Evolutionary conservation across 2,888 invertebrate species (phyloP), one percentile per base, ranked within the genome.

Genomic region (Drosophila suboccidentalis): DNA sequence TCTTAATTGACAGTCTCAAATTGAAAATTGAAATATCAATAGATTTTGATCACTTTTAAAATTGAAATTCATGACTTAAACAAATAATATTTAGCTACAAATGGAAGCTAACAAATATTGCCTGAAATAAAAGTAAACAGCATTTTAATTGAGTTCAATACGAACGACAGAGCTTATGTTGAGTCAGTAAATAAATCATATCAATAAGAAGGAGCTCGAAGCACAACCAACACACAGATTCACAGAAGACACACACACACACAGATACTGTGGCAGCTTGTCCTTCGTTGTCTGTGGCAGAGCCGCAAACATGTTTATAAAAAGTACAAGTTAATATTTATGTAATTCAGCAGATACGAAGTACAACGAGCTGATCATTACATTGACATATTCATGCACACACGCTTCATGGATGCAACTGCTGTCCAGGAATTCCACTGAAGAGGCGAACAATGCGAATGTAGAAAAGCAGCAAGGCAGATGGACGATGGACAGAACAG

Each of bases 291-390:
- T 19, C 43, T 43, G 43, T 19, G 43, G 43, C 43, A 11, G 19
- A 49, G 53, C 53, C n/a, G 59, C 78, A 68, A 76, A 89, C 83
- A 87, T 83, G 83, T 83, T 83, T 83, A 81, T 89, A 89, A 83
- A 84, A 84, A 84, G 90, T 84, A 89, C 83, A 84, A 84, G 88
- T 89, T 84, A 84, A 84, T 84, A 84, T 84, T 84, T 84, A 84
- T 84, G 90, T 84, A 84, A 84, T 89, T 70, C 90, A 78, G 74
- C 66, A 68, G 86, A 89, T 80, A 70, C 77, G 63, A 71, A 62
- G 53, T 58, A 71, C 67, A 71, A 78, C 32, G 63, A 58, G 57
- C 69, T 49, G 86, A 84, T 89, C 90, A 84, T 84, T 84, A 89
- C 83, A 89, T 84, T 88, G 89, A 85, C 90, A 85, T 89, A 88